Percentiles rank a stretch among this genome's conserved stretches.
phyloP scores from a whole-genome alignment of 2,797 vertebrate genomes.

The Intellagama lesueurii region DNA sequence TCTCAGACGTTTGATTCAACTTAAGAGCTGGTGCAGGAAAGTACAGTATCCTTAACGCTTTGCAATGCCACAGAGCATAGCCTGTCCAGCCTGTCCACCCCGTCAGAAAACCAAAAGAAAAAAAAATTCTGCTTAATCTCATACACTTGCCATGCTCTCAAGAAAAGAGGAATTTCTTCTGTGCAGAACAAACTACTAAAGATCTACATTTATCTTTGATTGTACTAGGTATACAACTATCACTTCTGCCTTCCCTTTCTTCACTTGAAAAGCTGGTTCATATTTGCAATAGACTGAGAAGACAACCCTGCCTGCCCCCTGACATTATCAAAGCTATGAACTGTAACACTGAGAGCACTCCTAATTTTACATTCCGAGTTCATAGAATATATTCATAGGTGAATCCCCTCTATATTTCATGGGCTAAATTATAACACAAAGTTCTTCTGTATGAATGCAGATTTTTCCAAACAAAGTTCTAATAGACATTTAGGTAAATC shows the following conservation, averaged over 20 bases:
- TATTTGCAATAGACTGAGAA: background rate
- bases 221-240: background rate
- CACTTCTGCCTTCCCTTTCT: background rate
- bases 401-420: no score
- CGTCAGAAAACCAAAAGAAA: background rate
- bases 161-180: background rate
- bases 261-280: background rate
- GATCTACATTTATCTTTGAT: no score
- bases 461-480: background rate
- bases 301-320: background rate
- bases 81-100: no score
- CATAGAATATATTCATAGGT: background rate
- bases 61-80: no score
- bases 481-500: background rate
- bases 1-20: no score
- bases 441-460: background rate
- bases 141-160: background rate
- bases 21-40: no score
- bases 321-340: background rate
- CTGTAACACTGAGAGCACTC: background rate
- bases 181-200: background rate
- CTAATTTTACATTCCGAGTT: background rate
- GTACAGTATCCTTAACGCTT: no score
- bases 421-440: background rate
- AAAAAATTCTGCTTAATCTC: background rate